A percentile compares a stretch with the other conserved stretches of the same genome.
Conservation (phyloP, 2,888 invertebrate species). For the Hyppa rectilinea region DNA sequence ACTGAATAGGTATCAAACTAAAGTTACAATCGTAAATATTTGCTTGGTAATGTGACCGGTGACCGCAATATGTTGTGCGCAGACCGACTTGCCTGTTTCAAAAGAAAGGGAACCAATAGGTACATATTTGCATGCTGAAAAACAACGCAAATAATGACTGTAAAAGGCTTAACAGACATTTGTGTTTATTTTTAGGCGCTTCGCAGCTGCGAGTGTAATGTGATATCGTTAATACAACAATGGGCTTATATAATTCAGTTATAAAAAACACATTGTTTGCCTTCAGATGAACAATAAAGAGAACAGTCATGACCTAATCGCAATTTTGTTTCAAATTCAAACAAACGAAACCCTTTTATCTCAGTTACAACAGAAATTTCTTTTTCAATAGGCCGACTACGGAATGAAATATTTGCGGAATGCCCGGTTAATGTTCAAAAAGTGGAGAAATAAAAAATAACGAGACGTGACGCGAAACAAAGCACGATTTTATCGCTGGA, state of each 20-base stretch:
- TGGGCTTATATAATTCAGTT: constrained; percentile 67
- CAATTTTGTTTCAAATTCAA: constrained; percentile 79
- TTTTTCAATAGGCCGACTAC: constrained; percentile 81
- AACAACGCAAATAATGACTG: constrained; percentile 27
- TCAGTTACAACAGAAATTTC: constrained; percentile 77
- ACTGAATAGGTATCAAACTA: too few species aligned
- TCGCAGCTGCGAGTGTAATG: constrained; percentile 51
- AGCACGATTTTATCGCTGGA: constrained; percentile 86
- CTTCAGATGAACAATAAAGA: constrained; percentile 74
- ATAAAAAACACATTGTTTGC: constrained; percentile 74
- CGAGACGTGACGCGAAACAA: constrained; percentile 86
- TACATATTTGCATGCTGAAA: neutral
- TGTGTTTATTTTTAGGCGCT: constrained; percentile 48
- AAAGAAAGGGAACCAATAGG: neutral
- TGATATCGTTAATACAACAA: constrained; percentile 60
- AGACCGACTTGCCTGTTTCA: too few species aligned
- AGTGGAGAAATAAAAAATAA: constrained; percentile 84
- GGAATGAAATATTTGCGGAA: constrained; percentile 85
- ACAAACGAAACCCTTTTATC: constrained; percentile 83
- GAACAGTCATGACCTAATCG: constrained; percentile 77
- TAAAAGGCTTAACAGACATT: constrained; percentile 24
- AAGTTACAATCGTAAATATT: neutral
- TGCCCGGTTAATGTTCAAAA: constrained; percentile 80
- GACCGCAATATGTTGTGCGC: neutral
- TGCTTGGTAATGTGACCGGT: neutral